Evolutionary conservation across 2,113 vertebrate genomes (phyloP), one percentile per base, ranked within the genome.

Genomic region (Asarcornis scutulata): DNA sequence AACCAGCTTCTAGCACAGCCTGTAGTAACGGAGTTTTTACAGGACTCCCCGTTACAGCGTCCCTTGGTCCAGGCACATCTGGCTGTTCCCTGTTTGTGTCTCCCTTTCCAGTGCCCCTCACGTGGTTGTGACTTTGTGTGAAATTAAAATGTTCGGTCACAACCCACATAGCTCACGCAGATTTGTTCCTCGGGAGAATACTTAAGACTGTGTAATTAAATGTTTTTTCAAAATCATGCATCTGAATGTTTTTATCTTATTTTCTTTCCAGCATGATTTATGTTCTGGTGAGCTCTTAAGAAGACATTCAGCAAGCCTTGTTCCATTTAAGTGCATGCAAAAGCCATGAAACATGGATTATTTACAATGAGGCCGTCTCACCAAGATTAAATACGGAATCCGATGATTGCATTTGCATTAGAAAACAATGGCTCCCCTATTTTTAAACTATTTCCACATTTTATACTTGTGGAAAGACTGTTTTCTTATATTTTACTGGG

Each of bases 231-330:
- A 63, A 83, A 29, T n/a, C 4, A 11, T 77, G 17, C 27, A 46
- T n/a, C 66, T 84, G 32, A 56, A 84, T 76, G 6, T 60, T 86
- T 92, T 79, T 87, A 4, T 97, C 83, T 96, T 94, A 5, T 95
- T 97, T 98, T 96, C 38, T 96, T 98, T 96, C 38, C 98, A 99
- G 99, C 97, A 99, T 99, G 99, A 99, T 99, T 98, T 99, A 99
- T 80, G 99, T 99, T 88, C 97, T 99, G 98, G 99, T 99, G 98
- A 99, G 99, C 98, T 99, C 99, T 88, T 99, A 99, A 98, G 95
- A 97, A 85, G 95, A 94, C 76, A 23, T 59, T 46, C 75, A 52
- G 92, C 96, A 92, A 98, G 97, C 88, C 76, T 74, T 96, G 94
- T 95, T 97, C 97, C 97, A 97, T 95, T 96, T 96, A 97, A 95